Evolutionary conservation across 2,113 vertebrate species (phyloP), one percentile per base, ranked within the genome.

Genomic region (Addax nasomaculatus): DNA sequence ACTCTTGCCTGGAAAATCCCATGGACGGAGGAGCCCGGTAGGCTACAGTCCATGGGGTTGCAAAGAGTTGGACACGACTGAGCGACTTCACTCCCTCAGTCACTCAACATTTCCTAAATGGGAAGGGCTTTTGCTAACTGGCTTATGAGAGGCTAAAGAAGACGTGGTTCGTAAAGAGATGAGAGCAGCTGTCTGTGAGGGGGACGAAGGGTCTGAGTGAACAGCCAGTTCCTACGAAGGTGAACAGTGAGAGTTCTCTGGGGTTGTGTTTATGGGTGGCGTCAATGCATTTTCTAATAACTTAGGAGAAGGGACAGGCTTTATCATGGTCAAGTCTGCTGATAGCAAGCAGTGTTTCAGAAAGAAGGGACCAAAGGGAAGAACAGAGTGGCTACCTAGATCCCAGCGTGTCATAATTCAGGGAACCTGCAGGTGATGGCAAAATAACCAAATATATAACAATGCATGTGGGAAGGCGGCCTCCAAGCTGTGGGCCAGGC

Each of bases 381-480:
- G 45, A 33, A n/a, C 7, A n/a, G 87, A 21, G 23, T 8, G 1
- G 14, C 12, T 6, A 6, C 29, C 27, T 27, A 23, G 8, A 45
- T 6, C 36, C 47, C 6, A 55, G 67, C 0, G 0, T 15, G 25
- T 25, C 1, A 0, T n/a, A 6, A 16, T 27, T 2, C 10, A 36
- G 43, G 43, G 33, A 55, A 16, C 4, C 5, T 0, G 6, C 1
- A 17, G 23, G 51, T 9, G 12, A 30, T 19, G 23, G 25, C 51
- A 17, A 0, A 27, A n/a, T 30, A 58, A 8, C 8, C 2, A 5
- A 25, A 9, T 43, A 19, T 12, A 13, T 6, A 7, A 4, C 27
- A 13, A 7, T 16, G 15, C 17, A 0, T 3, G 3, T 19, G 83
- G 39, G 80, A 70, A 73, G 39, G 30, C 3, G 1, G 0, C 25